Evolutionary conservation across 2,113 vertebrate species (phyloP), one percentile per base, ranked within the genome.

Genomic region (Maccullochella peelii): DNA sequence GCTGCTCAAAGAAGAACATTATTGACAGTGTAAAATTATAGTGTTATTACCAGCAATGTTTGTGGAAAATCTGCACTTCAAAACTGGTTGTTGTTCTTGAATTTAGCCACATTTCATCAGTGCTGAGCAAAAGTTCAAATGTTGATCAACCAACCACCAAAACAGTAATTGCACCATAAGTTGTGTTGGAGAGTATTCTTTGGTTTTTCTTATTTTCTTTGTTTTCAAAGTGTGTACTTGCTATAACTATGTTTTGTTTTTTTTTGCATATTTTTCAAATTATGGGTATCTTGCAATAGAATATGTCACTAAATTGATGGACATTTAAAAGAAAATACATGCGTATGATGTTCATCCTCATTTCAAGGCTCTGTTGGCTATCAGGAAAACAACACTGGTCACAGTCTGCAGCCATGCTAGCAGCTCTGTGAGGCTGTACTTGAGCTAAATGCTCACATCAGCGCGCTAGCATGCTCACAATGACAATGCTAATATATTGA

Each of bases 1-100:
- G 70, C 54, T 72, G 75, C 79, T 86, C 54, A 83, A 83, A 87
- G 40, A 49, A 77, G 71, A 86, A 73, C 62, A 5, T 89, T 90
- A 80, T 78, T 57, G 36, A 88, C 27, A 3, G 40, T 0, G 9
- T 66, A 30, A 33, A 33, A 69, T 81, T 75, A 21, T 21, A 25
- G 62, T 21, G 63, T 70, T 30, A 27, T 74, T 77, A 78, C 42
- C 57, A 36, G 71, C 38, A 50, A 54, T 2, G 27, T 25, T 25
- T 84, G 33, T 38, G 52, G 18, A 65, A 69, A 71, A 33, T 42
- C 40, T 75, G 49, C 7, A 4, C 0, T 63, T 12, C 15, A 40
- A 68, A 75, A 58, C 49, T 38, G 55, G 36, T 3, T 5, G 83
- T 86, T 80, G 15, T 36, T 61, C 40, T 42, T 50, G 52, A 33